These are phyloP conservation scores for Epiblema foenella DNA, from an alignment of 2,888 invertebrate genomes.

Conservation along the genomic window DNA sequence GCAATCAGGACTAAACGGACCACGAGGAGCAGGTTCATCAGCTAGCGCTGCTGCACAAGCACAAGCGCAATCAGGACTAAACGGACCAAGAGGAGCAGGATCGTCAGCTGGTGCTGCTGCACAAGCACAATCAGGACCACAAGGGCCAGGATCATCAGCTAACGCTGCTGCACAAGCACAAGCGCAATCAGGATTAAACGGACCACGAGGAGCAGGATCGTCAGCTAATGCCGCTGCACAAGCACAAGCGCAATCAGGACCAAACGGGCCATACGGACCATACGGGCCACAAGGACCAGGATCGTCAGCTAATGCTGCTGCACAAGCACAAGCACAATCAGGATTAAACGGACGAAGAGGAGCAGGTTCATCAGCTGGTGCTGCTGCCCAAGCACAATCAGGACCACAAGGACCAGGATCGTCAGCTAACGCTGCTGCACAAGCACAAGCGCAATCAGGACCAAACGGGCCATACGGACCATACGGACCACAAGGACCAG, in stretches of 20 bases:
- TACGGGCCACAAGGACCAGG: slow-evolving; percentile 10
- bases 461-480: too few species aligned
- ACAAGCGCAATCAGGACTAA: not conserved
- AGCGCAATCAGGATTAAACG: slow-evolving; percentile 30
- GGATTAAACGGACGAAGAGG: slow-evolving; percentile 32
- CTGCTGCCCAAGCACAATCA: slow-evolving; percentile 16
- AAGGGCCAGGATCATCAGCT: slow-evolving; percentile 31
- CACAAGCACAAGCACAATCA: not conserved
- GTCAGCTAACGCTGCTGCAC: too few species aligned
- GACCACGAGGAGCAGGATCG: slow-evolving; percentile 23
- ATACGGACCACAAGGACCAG: too few species aligned
- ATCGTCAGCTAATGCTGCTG: slow-evolving; percentile 1
- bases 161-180: slow-evolving; percentile 5
- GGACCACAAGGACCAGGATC: slow-evolving; percentile 17
- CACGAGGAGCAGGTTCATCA: slow-evolving; percentile 36
- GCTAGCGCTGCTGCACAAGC: slow-evolving; percentile 38
- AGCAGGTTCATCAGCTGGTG: slow-evolving; percentile 9
- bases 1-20: slow-evolving; percentile 3
- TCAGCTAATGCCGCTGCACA: slow-evolving; percentile 2
- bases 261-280: slow-evolving; percentile 37
- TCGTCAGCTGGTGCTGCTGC: slow-evolving; percentile 15
- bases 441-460: not conserved
- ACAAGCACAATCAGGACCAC: slow-evolving; percentile 1
- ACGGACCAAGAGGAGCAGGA: slow-evolving; percentile 13
- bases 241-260: slow-evolving; percentile 15